Percentiles rank a stretch among this genome's conserved stretches.
phyloP scores from a whole-genome alignment of 2,797 vertebrate species.

The Argyrosomus regius region DNA sequence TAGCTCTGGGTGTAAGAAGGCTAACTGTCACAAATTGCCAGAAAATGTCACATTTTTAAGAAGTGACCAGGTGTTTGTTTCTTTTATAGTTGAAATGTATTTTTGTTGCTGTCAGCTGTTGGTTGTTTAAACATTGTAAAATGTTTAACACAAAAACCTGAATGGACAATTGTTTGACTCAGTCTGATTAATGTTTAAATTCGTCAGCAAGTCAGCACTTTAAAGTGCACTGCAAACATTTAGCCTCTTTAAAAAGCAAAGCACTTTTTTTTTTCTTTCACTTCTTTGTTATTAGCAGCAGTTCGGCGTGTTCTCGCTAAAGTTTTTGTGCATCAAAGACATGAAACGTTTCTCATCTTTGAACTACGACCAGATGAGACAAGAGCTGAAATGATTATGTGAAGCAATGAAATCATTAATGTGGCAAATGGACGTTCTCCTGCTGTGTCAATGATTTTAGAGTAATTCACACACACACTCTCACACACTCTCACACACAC shows the following conservation, averaged over 20 bases:
- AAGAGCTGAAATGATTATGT: slow-evolving; percentile 39
- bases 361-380: slow-evolving; percentile 32
- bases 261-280: background rate
- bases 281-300: background rate
- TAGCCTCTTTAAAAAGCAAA: slow-evolving; percentile 9
- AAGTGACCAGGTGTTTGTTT: background rate
- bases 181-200: background rate
- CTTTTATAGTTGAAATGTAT: background rate
- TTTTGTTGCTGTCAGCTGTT: slow-evolving; percentile 1
- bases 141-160: slow-evolving; percentile 1
- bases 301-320: background rate
- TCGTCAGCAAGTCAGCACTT: slow-evolving; percentile 12
- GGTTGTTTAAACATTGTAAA: background rate
- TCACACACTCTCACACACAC: slow-evolving; percentile 6
- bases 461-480: slow-evolving; percentile 12
- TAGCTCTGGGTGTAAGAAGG: too few species aligned
- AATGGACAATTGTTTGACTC: background rate
- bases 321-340: slow-evolving; percentile 21
- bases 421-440: slow-evolving; percentile 53
- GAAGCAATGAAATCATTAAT: slow-evolving; percentile 50
- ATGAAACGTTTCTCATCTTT: slow-evolving; percentile 32
- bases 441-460: slow-evolving; percentile 60
- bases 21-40: background rate
- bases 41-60: background rate
- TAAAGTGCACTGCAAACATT: slow-evolving; percentile 20